Base-by-base conservation (phyloP, 2,113 vertebrate genomes). In the Mixornis gularis region DNA sequence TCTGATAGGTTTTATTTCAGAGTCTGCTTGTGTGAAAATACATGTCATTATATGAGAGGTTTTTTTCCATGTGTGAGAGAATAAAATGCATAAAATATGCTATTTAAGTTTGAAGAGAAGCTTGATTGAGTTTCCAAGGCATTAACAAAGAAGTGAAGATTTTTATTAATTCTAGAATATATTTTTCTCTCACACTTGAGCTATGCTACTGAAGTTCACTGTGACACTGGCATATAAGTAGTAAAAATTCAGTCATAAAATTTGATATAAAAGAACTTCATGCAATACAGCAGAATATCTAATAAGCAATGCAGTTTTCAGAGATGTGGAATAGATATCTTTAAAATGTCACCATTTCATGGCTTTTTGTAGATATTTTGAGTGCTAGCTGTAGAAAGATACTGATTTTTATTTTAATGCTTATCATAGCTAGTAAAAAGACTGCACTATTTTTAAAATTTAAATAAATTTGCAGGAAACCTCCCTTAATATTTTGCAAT, bases 101-200 rank as follows among this genome's bases (percentile, higher is more conserved):
- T 77, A n/a, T 65, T 51, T 40, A 55, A 87, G 55, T 30, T 89
- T 89, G 53, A 85, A 83, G 82, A 87, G 63, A 79, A 85, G 83
- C 68, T 91, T 92, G 85, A 91, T 94, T 92, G 93, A 95, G 90
- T 94, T 95, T 95, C 89, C 66, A 92, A 85, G 79, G 21, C 46
- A 43, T 92, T 92, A 91, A 53, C 71, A 87, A 85, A 72, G 72
- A 93, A 94, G 26, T 53, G 43, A 73, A 79, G 38, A 65, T 79
- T 91, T 92, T 91, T 92, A 92, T 94, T 91, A 84, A 77, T 85
- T 94, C 63, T 79, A 38, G 85, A 92, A 85, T 94, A 77, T 77
- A 81, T 94, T 91, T 89, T 41, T 87, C 84, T 88, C 81, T 77
- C 74, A 58, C 55, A n/a, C n/a, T 71, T 89, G 55, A 87, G 79